Evolutionary conservation across 2,888 invertebrate genomes (phyloP).

Genomic region (Pyrrhosoma nymphula): DNA sequence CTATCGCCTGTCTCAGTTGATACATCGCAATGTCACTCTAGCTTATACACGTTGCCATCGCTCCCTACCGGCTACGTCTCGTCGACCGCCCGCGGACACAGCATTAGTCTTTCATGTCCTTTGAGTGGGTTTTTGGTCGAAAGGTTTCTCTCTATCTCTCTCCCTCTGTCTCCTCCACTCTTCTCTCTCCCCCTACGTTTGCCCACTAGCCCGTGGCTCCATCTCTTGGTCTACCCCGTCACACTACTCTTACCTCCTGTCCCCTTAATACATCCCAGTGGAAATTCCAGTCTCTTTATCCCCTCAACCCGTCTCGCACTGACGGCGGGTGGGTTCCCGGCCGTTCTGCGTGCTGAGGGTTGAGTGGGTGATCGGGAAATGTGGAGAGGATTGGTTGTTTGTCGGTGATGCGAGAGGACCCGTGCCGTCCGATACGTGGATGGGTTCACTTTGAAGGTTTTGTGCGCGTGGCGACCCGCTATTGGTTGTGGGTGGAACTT

Average conservation of each 20-base stretch:
- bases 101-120: conserved; percentile 61
- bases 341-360: background rate
- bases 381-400: background rate
- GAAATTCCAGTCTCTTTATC: background rate
- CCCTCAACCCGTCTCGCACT: background rate
- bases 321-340: background rate
- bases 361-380: background rate
- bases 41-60: too few relatives aligned
- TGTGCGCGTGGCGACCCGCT: too few relatives aligned
- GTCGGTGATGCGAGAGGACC: too few relatives aligned
- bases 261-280: background rate
- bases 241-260: background rate
- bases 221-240: background rate
- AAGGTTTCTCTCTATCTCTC: background rate
- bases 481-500: too few relatives aligned
- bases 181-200: background rate
- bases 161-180: background rate
- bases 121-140: conserved; percentile 40
- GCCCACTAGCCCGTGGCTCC: background rate
- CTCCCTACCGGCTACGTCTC: background rate
- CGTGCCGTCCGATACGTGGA: too few relatives aligned
- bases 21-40: too few relatives aligned
- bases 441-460: too few relatives aligned
- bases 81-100: background rate
- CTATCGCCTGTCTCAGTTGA: too few relatives aligned